Evolutionary conservation across 2,113 vertebrate species (phyloP), one percentile per base, ranked within the genome.

Genomic region (Sigmodon hispidus): DNA sequence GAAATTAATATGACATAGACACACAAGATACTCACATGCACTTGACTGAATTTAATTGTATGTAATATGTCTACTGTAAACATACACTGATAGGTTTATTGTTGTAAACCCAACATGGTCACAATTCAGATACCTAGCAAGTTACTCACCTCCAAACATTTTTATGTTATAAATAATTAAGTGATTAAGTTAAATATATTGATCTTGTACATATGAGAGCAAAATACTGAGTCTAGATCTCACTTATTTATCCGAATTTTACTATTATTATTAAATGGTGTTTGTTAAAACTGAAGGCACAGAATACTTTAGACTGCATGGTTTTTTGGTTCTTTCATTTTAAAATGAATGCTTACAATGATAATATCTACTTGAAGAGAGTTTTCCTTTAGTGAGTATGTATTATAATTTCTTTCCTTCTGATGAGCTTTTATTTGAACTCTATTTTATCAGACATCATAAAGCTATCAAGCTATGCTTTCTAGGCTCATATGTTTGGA

Each of bases 1-100:
- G 36, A 92, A 73, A 88, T 65, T 94, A 73, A 86, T 76, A 61
- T 57, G 63, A 97, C 93, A 52, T 69, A 65, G 17, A 9, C 24
- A n/a, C 19, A 16, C 1, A 96, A 65, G 75, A 57, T 22, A 12
- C 34, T 80, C 36, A 70, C 13, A 57, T 75, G 21, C 16, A 61
- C 94, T 88, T 95, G 4, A 36, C 4, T 89, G 24, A 81, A 26
- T 79, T 79, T 84, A 55, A 57, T 55, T 91, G 26, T 15, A 57
- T 63, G 11, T 70, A 16, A 72, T 43, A 40, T 31, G n/a, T 70
- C 40, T 84, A 22, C 5, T 5, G 31, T 70, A 77, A 86, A 5
- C 17, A 86, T 22, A 31, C 8, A 63, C 69, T 0, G 67, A 15
- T 92, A 80, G 17, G 40, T 1, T 52, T 2, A 34, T 72, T 29